phyloP scores from a whole-genome alignment of 92 coral and sea anemone species.

The Pocillopora meandrina region DNA sequence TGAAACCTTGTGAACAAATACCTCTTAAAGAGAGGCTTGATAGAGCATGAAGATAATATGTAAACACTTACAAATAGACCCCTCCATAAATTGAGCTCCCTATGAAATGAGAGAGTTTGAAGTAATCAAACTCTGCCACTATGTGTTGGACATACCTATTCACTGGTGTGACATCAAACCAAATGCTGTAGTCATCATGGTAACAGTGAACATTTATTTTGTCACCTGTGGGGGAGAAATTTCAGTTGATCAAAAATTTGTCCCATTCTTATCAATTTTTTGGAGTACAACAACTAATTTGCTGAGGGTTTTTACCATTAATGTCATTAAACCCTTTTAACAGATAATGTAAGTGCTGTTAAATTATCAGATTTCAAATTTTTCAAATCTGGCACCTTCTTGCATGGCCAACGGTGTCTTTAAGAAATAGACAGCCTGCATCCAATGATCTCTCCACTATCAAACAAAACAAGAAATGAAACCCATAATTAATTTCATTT shows the following conservation, averaged over 20 bases:
- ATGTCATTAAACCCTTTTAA: neutral
- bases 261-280: neutral
- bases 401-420: slow-evolving; percentile 69
- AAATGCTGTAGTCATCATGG: slow-evolving; percentile 93
- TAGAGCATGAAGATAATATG: too few relatives aligned
- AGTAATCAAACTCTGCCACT: too few relatives aligned
- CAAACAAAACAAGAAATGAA: neutral
- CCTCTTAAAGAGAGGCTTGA: too few relatives aligned
- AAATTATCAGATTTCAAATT: too few relatives aligned
- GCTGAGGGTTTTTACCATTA: too few relatives aligned
- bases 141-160: slow-evolving; percentile 1
- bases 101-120: too few relatives aligned
- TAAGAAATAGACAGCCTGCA: slow-evolving; percentile 94
- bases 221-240: slow-evolving; percentile 57
- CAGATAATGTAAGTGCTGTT: neutral
- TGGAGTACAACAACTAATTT: neutral
- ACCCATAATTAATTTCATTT: neutral
- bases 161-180: slow-evolving; percentile 81
- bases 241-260: neutral
- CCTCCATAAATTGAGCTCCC: too few relatives aligned
- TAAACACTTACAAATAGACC: too few relatives aligned
- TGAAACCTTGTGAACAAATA: too few relatives aligned
- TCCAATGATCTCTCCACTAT: slow-evolving; percentile 99
- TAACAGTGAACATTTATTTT: slow-evolving; percentile 64
- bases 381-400: slow-evolving; percentile 53